phyloP scores from a whole-genome alignment of 2,888 invertebrate genomes.

The Eristalis intricaria region DNA sequence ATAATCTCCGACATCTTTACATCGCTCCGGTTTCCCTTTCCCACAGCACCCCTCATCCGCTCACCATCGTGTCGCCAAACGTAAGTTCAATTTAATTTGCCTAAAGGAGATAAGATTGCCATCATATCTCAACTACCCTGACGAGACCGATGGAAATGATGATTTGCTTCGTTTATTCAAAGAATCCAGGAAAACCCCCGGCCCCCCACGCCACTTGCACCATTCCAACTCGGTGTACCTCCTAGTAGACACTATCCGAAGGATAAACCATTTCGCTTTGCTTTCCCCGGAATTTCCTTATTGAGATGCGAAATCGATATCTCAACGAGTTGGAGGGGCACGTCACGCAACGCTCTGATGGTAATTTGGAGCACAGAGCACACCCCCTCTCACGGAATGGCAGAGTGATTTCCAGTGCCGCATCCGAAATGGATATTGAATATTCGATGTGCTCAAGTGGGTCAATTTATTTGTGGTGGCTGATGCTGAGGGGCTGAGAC shows the following conservation, averaged over 20 bases:
- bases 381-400: background rate
- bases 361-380: background rate
- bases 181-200: conserved; percentile 37
- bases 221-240: conserved; percentile 13
- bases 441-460: conserved; percentile 64
- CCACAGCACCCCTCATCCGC: conserved; percentile 31
- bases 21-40: background rate
- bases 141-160: conserved; percentile 41
- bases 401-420: conserved; percentile 35
- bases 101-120: conserved; percentile 62
- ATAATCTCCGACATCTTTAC: conserved; percentile 23
- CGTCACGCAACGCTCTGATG: background rate
- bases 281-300: conserved; percentile 44
- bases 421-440: conserved; percentile 52
- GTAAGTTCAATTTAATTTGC: conserved; percentile 63
- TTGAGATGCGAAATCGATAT: conserved; percentile 68
- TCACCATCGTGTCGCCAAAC: conserved; percentile 28
- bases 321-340: conserved; percentile 32
- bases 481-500: background rate
- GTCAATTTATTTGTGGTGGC: conserved; percentile 54
- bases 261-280: conserved; percentile 14
- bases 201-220: conserved; percentile 5
- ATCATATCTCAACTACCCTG: conserved; percentile 46
- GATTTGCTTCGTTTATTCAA: conserved; percentile 61
- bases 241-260: background rate